phyloP scores from a whole-genome alignment of 35 echinoderm and acorn worm species.

The Amphiura filiformis region DNA sequence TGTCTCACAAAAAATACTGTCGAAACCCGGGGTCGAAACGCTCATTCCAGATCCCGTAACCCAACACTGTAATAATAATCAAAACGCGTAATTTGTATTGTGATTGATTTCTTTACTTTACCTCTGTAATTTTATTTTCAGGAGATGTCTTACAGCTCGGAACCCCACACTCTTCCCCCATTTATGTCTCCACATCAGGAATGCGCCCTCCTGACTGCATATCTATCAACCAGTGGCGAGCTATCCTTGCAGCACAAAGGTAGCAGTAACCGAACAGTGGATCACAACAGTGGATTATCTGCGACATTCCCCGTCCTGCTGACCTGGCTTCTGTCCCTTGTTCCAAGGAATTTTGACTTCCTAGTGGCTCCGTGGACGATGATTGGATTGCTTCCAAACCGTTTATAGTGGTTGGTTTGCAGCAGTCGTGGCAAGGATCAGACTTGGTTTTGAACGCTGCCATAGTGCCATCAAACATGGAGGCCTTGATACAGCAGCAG shows the following conservation, averaged over 20 bases:
- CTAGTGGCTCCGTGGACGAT: neutral
- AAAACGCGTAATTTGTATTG: too few relatives aligned
- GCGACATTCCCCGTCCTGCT: conserved; percentile 68
- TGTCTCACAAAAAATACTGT: too few relatives aligned
- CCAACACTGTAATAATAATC: too few relatives aligned
- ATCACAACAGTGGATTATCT: conserved; percentile 18
- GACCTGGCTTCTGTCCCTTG: conserved; percentile 75
- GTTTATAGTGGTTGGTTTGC: conserved; percentile 76
- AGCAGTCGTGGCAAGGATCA: conserved; percentile 63
- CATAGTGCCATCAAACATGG: conserved; percentile 30
- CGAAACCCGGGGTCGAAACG: too few relatives aligned
- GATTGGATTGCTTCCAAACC: conserved; percentile 22
- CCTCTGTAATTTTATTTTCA: conserved; percentile 1
- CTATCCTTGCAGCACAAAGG: conserved; percentile 34
- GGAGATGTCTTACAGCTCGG: conserved; percentile 82
- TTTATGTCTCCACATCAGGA: conserved; percentile 45
- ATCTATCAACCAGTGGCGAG: conserved; percentile 58
- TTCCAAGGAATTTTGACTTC: conserved; percentile 72
- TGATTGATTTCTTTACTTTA: too few relatives aligned
- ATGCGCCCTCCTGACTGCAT: conserved; percentile 58
- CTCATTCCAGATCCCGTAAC: too few relatives aligned
- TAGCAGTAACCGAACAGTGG: neutral
- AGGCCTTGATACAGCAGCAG: neutral
- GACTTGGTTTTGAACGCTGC: conserved; percentile 55
- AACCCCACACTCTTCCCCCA: conserved; percentile 55